Conservation (phyloP, 2,113 vertebrate species). For the Tenebrosternarchus preto region DNA sequence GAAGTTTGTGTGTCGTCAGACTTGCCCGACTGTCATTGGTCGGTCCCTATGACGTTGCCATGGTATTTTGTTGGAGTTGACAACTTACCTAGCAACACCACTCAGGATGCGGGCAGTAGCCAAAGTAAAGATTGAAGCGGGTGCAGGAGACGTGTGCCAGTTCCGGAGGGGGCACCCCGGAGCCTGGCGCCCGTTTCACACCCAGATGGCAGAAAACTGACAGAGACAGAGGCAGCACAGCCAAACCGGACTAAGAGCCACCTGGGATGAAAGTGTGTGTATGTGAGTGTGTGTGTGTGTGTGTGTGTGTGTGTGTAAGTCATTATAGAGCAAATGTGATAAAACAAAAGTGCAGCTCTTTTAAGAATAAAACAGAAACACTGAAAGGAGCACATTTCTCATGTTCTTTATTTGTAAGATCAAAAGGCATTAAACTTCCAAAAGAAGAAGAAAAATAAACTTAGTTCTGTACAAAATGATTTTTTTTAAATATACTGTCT, state of each 20-base stretch:
- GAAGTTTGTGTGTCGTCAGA: background rate
- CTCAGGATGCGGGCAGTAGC: constrained; percentile 26
- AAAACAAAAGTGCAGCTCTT: no score
- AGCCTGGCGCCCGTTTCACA: constrained; percentile 43
- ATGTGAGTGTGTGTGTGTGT: constrained; percentile 21
- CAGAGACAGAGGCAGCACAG: constrained; percentile 37
- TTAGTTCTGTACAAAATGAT: no score
- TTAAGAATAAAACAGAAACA: no score
- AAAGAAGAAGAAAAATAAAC: no score
- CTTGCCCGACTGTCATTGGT: constrained; percentile 23
- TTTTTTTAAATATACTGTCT: no score
- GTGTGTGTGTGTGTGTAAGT: background rate
- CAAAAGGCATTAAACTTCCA: no score
- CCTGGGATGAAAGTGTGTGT: constrained; percentile 33
- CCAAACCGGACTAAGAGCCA: constrained; percentile 48
- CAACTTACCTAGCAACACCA: constrained; percentile 47
- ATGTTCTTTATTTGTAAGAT: no score
- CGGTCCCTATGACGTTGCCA: constrained; percentile 19
- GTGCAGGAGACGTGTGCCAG: constrained; percentile 33
- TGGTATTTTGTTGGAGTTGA: constrained; percentile 30
- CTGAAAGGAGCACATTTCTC: no score
- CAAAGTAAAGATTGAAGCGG: constrained; percentile 37
- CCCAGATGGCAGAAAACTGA: constrained; percentile 52
- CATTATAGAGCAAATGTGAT: no score
- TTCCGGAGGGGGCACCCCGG: constrained; percentile 49